Base-by-base conservation (phyloP, 1,140 invertebrate species). In the Drosophila littoralis region DNA sequence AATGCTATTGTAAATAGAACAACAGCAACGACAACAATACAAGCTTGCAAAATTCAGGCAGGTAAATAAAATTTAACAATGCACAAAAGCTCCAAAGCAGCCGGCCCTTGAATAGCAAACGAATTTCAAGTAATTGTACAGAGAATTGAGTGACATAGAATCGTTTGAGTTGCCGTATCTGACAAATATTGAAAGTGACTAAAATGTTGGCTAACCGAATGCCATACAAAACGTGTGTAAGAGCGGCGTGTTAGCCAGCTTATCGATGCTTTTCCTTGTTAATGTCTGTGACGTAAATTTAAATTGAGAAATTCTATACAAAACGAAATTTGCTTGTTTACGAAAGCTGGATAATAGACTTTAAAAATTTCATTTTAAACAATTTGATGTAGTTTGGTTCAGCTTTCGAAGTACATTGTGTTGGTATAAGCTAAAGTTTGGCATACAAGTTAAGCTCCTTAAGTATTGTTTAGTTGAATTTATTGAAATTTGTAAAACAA, bases 81-180 rank as follows among this genome's bases (percentile, higher is more conserved):
- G 58, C 72, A 69, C 72, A 75, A 70, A 63, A 74, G 71, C 57
- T 74, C n/a, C 8, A 63, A 70, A 68, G 70, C 46, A 51, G 15
- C 45, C 55, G 38, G 6, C 12, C 40, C 32, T 42, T 40, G 42
- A 38, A 36, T 61, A 52, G 9, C 13, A 51, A 72, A 48, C 40
- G 46, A 67, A 40, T 65, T 65, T 54, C 13, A 66, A 54, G 70
- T 59, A 59, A 58, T 51, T 67, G 69, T 69, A 7, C 38, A 22
- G 33, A 60, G 64, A 15, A 45, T 43, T 17, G 42, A 52, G 50
- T 33, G 42, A n/a, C 67, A 54, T 43, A 15, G 35, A 68, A 68
- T 42, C 42, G 42, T 55, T 61, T 68, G 36, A 46, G 48, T 35
- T 43, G 17, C 8, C 61, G 36, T 10, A 9, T n/a, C 61, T 40